Evolutionary conservation across 2,797 vertebrate genomes (phyloP).

Genomic region (Mionectes olivaceus): DNA sequence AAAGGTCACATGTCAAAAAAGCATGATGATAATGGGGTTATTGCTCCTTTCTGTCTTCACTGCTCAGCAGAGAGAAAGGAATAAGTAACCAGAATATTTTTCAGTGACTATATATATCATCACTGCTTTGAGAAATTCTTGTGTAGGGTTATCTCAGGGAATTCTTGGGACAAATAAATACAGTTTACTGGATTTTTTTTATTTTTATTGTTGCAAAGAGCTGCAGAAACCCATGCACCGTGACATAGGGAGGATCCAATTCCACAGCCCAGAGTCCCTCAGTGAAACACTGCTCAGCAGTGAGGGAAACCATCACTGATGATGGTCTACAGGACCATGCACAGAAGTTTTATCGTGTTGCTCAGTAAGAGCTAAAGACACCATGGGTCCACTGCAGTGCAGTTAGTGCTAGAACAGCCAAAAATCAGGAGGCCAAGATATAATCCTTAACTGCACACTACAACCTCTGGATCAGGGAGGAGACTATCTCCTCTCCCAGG

Average conservation of each 20-base stretch:
- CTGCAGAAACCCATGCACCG: not conserved
- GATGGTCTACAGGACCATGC: not conserved
- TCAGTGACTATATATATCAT: not conserved
- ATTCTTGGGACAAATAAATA: not conserved
- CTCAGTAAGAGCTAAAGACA: not conserved
- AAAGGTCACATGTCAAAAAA: not conserved
- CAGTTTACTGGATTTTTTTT: not conserved
- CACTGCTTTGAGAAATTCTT: not conserved
- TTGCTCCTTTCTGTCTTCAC: not conserved
- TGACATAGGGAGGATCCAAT: not conserved
- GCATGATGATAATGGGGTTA: fast-evolving
- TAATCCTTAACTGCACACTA: not conserved
- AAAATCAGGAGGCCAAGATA: not conserved
- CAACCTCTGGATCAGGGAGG: not conserved
- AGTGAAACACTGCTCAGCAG: not conserved
- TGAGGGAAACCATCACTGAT: not conserved
- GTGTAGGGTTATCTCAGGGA: not conserved
- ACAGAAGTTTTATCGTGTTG: not conserved
- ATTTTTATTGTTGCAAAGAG: not conserved
- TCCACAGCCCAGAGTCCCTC: not conserved
- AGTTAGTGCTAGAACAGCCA: fast-evolving
- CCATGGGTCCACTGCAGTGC: fast-evolving
- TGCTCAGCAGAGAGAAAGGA: not conserved
- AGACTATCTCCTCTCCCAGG: not conserved
- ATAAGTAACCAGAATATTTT: not conserved